Evolutionary conservation across 2,888 invertebrate genomes (phyloP).

Genomic region (Junonia oenone): DNA sequence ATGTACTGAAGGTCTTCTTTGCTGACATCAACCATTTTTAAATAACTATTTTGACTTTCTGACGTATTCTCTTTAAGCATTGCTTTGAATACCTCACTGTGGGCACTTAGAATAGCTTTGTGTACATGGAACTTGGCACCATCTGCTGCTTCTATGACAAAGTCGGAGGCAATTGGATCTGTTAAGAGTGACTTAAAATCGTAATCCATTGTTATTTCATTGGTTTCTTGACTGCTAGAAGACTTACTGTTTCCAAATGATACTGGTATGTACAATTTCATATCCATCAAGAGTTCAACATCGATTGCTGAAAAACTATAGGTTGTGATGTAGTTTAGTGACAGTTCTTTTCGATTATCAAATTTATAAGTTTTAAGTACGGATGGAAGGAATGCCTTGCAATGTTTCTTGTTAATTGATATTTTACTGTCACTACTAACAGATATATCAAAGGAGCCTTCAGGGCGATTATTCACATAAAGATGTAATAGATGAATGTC

Average conservation of each 20-base stretch:
- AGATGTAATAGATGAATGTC: conserved; percentile 55
- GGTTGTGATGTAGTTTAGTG: conserved; percentile 49
- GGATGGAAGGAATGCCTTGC: conserved; percentile 42
- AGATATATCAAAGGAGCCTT: conserved; percentile 44
- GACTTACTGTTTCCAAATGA: conserved; percentile 33
- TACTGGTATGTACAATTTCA: conserved; percentile 50
- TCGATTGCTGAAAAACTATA: conserved; percentile 55
- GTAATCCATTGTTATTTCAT: conserved; percentile 36
- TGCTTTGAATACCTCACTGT: conserved; percentile 69
- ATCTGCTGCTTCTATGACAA: conserved; percentile 60
- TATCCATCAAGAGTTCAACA: conserved; percentile 51
- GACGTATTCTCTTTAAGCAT: conserved; percentile 68
- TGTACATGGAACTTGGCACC: conserved; percentile 59
- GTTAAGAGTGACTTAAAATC: conserved; percentile 50
- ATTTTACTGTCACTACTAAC: conserved; percentile 45
- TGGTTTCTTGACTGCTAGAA: neutral
- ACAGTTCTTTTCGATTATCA: conserved; percentile 33
- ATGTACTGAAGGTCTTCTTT: conserved; percentile 55
- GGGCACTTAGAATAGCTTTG: conserved; percentile 49
- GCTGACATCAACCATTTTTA: conserved; percentile 54
- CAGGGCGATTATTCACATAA: conserved; percentile 50
- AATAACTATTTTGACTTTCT: conserved; percentile 58
- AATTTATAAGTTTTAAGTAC: conserved; percentile 42
- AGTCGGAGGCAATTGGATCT: conserved; percentile 61
- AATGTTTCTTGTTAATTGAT: conserved; percentile 44